Evolutionary conservation across 2,888 invertebrate species (phyloP), one percentile per base, ranked within the genome.

Genomic region (Ephialtes manifestator): DNA sequence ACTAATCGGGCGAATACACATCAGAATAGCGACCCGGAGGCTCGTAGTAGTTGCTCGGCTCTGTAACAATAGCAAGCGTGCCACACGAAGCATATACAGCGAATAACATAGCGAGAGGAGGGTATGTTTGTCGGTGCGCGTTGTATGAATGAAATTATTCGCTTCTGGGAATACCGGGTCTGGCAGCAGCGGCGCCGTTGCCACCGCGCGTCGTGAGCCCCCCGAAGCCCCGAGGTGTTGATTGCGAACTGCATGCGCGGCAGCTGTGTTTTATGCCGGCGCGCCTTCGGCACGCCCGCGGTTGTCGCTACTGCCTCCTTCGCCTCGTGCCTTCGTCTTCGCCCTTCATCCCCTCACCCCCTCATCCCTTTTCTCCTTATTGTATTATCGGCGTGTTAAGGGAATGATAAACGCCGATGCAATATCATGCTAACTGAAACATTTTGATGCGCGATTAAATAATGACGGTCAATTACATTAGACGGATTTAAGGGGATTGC

Each of bases 141-240:
- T 93, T 93, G 93, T 92, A 93, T 90, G 93, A 93, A 93, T 92
- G 93, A 92, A 93, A 93, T 93, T 92, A 93, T 93, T 92, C 90
- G 91, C 93, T 93, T 93, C 93, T 91, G 90, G 92, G 93, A 93
- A 94, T 92, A 91, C 91, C 89, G 89, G 87, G 86, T 87, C 88
- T 87, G 89, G 83, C 72, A 43, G 77, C 80, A 43, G 77, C 80
- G 71, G 43, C 76, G 81, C 63, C 78, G 72, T 78, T 68, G 72
- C 63, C 65, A 24, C 55, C 39, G 39, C 24, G 48, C 77, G 63
- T 74, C 86, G 46, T 79, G 76, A 80, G 83, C 88, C 67, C 79
- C 77, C 65, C 85, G 85, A 90, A 89, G 87, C 79, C 80, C 72
- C 86, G 87, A 90, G 89, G 87, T 92, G 93, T 93, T 93, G 93